Evolutionary conservation across 2,113 vertebrate species (phyloP).

Genomic region (Atrichornis clamosus): DNA sequence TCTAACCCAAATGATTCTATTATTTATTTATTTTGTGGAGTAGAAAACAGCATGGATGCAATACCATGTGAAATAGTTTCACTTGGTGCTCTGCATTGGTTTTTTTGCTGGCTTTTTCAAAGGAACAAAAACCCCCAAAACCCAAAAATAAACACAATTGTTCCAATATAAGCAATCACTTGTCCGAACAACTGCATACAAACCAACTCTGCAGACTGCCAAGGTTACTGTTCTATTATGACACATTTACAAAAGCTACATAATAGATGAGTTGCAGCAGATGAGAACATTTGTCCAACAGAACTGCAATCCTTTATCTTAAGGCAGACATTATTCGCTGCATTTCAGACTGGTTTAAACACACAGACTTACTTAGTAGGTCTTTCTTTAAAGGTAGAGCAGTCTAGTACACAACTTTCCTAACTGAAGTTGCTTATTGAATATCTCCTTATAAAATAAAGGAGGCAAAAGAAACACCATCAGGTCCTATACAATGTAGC

Average conservation of each 20-base stretch:
- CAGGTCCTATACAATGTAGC: background rate
- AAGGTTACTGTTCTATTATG: background rate
- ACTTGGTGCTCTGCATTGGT: background rate
- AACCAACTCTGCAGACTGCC: background rate
- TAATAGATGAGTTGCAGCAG: constrained; percentile 17
- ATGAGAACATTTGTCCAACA: constrained; percentile 18
- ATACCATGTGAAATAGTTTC: background rate
- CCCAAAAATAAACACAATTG: background rate
- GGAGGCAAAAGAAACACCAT: constrained; percentile 5
- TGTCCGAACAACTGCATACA: background rate
- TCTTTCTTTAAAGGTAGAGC: background rate
- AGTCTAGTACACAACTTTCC: background rate
- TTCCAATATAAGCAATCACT: background rate
- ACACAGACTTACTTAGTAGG: background rate
- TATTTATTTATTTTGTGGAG: background rate
- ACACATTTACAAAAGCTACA: constrained; percentile 27
- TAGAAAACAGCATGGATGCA: background rate
- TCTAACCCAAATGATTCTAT: background rate
- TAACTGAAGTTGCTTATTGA: background rate
- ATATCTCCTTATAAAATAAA: background rate
- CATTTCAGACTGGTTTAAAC: background rate
- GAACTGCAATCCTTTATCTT: background rate
- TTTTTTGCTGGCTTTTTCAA: background rate
- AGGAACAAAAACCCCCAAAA: background rate
- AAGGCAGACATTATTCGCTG: background rate